Conservation (phyloP, 2,797 vertebrate genomes). For the Carduelis carduelis region DNA sequence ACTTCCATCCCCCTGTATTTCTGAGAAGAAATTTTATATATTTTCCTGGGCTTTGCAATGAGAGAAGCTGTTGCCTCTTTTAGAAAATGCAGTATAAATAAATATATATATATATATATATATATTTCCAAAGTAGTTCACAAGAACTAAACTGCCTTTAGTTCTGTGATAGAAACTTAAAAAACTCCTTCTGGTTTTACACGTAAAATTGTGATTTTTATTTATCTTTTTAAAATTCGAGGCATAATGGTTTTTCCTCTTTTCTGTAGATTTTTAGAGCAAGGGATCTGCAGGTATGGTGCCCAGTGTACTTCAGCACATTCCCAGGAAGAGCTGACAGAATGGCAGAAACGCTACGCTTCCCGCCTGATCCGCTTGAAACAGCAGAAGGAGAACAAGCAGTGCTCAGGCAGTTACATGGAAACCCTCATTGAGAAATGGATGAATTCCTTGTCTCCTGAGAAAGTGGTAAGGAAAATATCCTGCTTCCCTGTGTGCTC, state of each 20-base stretch:
- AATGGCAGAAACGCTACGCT: constrained; percentile 98
- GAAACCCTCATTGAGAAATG: constrained; percentile 99
- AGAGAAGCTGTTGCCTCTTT: not conserved
- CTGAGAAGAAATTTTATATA: not conserved
- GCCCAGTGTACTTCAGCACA: constrained; percentile 98
- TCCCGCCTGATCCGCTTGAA: constrained; percentile 94
- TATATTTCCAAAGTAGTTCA: not conserved
- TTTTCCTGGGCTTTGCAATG: not conserved
- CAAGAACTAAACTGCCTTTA: not conserved
- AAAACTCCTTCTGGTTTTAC: not conserved
- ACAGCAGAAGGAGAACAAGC: constrained; percentile 95
- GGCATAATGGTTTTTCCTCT: not conserved
- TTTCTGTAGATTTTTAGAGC: constrained; percentile 90
- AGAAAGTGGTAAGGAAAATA: constrained; percentile 90
- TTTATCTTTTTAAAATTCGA: not conserved
- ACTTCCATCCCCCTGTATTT: not conserved
- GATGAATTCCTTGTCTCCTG: constrained; percentile 98
- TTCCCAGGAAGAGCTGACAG: constrained; percentile 96
- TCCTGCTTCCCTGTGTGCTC: not conserved
- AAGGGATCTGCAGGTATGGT: constrained; percentile 95
- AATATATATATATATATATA: not conserved
- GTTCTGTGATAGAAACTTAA: not conserved
- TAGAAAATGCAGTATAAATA: not conserved
- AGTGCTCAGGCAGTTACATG: constrained; percentile 96
- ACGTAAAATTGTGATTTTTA: not conserved